These are phyloP conservation scores for Aspidiotus destructor DNA, from an alignment of 2,888 invertebrate genomes.

Conservation along the genomic window DNA sequence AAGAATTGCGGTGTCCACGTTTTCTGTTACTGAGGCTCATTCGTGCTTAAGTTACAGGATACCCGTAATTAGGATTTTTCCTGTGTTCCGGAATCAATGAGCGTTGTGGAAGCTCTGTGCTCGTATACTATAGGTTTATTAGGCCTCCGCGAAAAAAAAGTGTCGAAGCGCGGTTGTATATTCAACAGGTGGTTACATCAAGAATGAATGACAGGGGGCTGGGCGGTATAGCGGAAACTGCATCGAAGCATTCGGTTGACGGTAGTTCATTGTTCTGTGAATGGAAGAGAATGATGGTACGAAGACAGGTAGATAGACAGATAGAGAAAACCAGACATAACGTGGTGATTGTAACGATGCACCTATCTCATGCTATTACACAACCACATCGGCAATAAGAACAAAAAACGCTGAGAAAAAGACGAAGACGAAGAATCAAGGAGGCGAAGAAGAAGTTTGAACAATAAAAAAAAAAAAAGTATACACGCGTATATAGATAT, in stretches of 20 bases:
- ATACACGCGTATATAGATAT: neutral
- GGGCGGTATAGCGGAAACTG: conserved; percentile 24
- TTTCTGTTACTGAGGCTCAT: no score
- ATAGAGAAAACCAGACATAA: conserved; percentile 29
- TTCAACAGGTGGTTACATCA: neutral
- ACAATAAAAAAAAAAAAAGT: conserved; percentile 19
- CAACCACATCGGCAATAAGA: conserved; percentile 24
- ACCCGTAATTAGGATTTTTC: no score
- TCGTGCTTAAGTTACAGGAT: no score
- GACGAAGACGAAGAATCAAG: conserved; percentile 2
- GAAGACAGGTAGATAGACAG: conserved; percentile 33
- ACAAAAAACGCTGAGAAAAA: conserved; percentile 12
- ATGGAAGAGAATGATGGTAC: conserved; percentile 31
- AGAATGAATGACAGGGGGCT: conserved; percentile 1
- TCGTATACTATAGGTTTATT: no score
- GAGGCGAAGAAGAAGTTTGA: conserved; percentile 7
- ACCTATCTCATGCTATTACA: conserved; percentile 25
- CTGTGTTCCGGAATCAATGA: no score
- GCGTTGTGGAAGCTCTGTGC: no score
- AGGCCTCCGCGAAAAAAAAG: neutral
- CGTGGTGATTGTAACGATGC: conserved; percentile 32
- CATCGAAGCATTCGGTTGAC: conserved; percentile 33
- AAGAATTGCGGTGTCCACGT: no score
- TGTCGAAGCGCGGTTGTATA: neutral
- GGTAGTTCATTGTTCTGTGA: conserved; percentile 33